Percentiles rank a stretch among this genome's conserved stretches.
Evolutionary conservation across 2,888 invertebrate species (phyloP).

Genomic region (Lucinisca nassula): DNA sequence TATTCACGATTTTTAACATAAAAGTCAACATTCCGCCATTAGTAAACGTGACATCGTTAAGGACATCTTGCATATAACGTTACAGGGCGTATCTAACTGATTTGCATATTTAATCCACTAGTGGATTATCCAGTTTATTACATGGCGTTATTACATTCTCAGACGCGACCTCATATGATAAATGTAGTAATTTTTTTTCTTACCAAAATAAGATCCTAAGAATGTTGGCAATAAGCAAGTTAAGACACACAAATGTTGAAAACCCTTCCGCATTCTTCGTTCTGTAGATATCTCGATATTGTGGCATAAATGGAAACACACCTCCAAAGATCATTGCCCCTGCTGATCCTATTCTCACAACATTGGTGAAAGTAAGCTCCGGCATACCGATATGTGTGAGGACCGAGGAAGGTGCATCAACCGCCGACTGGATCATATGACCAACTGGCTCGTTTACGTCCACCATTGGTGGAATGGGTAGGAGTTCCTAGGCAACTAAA

Average conservation of each 20-base stretch:
- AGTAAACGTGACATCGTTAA: no score
- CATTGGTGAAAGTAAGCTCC: constrained; percentile 71
- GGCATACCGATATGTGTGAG: constrained; percentile 50
- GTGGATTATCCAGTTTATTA: no score
- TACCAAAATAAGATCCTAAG: constrained; percentile 99
- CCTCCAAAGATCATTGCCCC: constrained; percentile 97
- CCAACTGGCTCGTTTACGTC: constrained; percentile 46
- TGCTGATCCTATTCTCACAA: constrained; percentile 78
- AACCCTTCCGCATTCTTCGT: constrained; percentile 99
- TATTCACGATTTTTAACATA: no score
- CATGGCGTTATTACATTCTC: no score
- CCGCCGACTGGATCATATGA: constrained; percentile 44
- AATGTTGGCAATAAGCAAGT: constrained; percentile 98
- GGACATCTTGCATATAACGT: no score
- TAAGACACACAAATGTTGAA: constrained; percentile 98
- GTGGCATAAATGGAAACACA: constrained; percentile 98
- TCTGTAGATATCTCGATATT: constrained; percentile 96
- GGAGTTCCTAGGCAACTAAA: no score
- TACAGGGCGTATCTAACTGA: no score
- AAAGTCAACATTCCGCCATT: no score
- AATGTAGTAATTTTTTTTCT: no score
- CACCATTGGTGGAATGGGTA: constrained; percentile 48
- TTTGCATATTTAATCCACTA: no score
- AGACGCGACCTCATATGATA: no score
- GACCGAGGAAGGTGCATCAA: constrained; percentile 13